Conservation (phyloP, 2,797 vertebrate genomes). For the Pseudotriccus pelzelni region DNA sequence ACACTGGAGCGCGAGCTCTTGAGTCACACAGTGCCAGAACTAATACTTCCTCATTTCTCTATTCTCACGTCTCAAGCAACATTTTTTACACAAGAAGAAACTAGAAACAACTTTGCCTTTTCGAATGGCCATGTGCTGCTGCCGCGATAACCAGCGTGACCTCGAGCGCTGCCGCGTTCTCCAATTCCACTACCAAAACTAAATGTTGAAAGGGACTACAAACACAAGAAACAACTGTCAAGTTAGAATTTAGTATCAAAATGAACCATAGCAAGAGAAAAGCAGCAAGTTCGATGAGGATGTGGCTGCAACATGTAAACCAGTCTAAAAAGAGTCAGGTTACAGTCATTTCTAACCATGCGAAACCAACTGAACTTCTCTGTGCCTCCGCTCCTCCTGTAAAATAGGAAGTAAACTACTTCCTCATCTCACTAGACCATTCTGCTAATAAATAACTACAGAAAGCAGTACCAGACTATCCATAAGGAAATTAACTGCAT, state of each 20-base stretch:
- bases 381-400: neutral
- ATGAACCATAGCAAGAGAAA: neutral
- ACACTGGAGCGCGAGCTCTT: neutral
- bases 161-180: accelerated
- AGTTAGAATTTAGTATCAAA: neutral
- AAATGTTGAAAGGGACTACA: neutral
- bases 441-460: conserved; percentile 8
- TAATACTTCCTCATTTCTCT: neutral
- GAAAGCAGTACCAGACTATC: neutral
- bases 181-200: accelerated
- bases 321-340: neutral
- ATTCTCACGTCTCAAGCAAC: neutral
- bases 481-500: neutral
- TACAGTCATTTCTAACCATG: conserved; percentile 1
- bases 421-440: conserved; percentile 10
- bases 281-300: neutral
- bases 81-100: neutral
- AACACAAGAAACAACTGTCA: neutral
- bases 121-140: neutral
- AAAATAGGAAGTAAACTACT: conserved; percentile 41
- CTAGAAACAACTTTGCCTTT: neutral
- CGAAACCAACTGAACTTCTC: conserved; percentile 5
- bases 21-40: neutral
- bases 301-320: conserved; percentile 19
- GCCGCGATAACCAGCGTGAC: neutral